Evolutionary conservation across 1,140 invertebrate genomes (phyloP).

Genomic region (Adoxophyes honmai): DNA sequence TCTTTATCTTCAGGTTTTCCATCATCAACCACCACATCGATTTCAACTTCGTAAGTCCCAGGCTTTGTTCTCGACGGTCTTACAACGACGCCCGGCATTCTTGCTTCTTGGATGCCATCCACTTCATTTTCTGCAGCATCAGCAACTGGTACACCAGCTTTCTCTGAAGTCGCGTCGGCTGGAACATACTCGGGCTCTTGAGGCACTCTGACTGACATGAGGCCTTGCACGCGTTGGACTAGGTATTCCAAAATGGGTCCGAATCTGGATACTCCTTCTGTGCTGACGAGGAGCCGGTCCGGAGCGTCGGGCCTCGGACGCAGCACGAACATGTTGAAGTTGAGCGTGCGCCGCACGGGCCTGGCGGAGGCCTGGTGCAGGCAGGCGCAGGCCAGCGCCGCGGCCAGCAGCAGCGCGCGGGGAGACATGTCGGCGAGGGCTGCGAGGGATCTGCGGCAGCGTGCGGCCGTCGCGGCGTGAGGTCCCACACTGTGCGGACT

Average conservation of each 20-base stretch:
- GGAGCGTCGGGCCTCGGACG: slow-evolving; percentile 40
- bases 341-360: slow-evolving; percentile 59
- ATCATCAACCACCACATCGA: slow-evolving; percentile 61
- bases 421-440: slow-evolving; percentile 37
- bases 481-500: slow-evolving; percentile 49
- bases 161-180: slow-evolving; percentile 6
- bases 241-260: slow-evolving; percentile 80
- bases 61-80: slow-evolving; percentile 54
- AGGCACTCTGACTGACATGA: slow-evolving; percentile 76
- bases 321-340: slow-evolving; percentile 68
- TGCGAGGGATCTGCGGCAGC: slow-evolving; percentile 23
- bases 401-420: slow-evolving; percentile 35
- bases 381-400: slow-evolving; percentile 40
- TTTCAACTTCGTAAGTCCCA: slow-evolving; percentile 63
- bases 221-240: slow-evolving; percentile 79
- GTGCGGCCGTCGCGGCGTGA: slow-evolving; percentile 44
- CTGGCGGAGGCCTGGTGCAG: slow-evolving; percentile 33
- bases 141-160: slow-evolving; percentile 27
- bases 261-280: slow-evolving; percentile 75
- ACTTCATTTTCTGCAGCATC: slow-evolving; percentile 55
- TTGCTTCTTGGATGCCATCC: slow-evolving; percentile 32
- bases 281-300: slow-evolving; percentile 45
- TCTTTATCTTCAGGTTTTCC: slow-evolving; percentile 43
- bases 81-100: slow-evolving; percentile 51
- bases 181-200: slow-evolving; percentile 27